These are phyloP conservation scores for Styela clava DNA, from an alignment of 23 tunicate genomes.

Conservation along the genomic window DNA sequence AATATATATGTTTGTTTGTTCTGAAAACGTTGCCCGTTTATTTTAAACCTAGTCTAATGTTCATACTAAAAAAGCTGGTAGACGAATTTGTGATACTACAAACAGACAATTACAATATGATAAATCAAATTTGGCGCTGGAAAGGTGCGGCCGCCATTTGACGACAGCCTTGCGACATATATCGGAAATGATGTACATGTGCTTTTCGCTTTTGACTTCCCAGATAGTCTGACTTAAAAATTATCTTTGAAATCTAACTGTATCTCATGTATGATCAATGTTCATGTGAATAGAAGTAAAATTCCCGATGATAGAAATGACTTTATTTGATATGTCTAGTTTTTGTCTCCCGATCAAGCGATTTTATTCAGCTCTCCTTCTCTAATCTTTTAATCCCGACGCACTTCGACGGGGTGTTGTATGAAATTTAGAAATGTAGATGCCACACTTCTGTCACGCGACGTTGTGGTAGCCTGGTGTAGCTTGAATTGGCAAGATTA, in stretches of 20 bases:
- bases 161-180: background rate
- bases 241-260: too few species aligned
- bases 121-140: background rate
- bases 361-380: background rate
- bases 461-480: too few species aligned
- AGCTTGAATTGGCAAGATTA: too few species aligned
- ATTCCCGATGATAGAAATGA: background rate
- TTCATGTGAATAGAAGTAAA: too few species aligned
- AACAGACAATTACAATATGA: background rate
- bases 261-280: too few species aligned
- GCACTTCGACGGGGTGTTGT: background rate
- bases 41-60: too few species aligned
- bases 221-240: too few species aligned
- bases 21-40: too few species aligned
- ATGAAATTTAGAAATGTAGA: background rate
- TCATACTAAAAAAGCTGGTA: too few species aligned
- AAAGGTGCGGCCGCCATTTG: background rate
- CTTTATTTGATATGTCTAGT: background rate
- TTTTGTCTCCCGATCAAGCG: background rate
- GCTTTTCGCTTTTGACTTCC: background rate
- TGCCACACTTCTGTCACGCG: background rate
- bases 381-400: background rate
- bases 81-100: background rate
- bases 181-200: background rate
- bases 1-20: too few species aligned